Conservation (phyloP, 2,113 vertebrate genomes). For the Nycticorax nycticorax region DNA sequence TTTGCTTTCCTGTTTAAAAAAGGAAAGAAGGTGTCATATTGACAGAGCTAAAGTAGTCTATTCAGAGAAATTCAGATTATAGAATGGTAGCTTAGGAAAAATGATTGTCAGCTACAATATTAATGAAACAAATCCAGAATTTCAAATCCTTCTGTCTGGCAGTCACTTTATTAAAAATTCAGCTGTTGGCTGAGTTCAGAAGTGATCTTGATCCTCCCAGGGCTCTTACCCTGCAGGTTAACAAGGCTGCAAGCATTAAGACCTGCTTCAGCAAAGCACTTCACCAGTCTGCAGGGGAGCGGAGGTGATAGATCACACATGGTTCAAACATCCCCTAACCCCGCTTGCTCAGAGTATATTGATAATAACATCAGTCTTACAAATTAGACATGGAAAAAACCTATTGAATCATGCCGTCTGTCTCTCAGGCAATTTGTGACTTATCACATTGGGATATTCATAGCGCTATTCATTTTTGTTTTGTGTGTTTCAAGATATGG, state of each 20-base stretch:
- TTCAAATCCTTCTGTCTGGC: neutral
- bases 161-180: conserved; percentile 19
- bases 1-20: neutral
- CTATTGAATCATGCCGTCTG: neutral
- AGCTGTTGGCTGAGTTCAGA: neutral
- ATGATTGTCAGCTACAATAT: neutral
- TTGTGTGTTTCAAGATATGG: neutral
- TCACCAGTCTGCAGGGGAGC: neutral
- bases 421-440: neutral
- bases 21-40: neutral
- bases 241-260: neutral
- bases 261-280: neutral
- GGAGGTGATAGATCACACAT: neutral
- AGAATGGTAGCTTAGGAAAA: neutral
- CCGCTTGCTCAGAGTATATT: neutral
- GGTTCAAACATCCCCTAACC: neutral
- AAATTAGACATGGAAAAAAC: neutral
- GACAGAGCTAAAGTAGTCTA: neutral
- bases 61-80: neutral
- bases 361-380: neutral
- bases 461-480: neutral
- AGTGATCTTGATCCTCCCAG: conserved; percentile 16
- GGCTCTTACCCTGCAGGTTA: neutral
- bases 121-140: conserved; percentile 10
- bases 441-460: neutral